Base-by-base conservation (phyloP, 2,113 vertebrate genomes). In the Ochotona princeps region DNA sequence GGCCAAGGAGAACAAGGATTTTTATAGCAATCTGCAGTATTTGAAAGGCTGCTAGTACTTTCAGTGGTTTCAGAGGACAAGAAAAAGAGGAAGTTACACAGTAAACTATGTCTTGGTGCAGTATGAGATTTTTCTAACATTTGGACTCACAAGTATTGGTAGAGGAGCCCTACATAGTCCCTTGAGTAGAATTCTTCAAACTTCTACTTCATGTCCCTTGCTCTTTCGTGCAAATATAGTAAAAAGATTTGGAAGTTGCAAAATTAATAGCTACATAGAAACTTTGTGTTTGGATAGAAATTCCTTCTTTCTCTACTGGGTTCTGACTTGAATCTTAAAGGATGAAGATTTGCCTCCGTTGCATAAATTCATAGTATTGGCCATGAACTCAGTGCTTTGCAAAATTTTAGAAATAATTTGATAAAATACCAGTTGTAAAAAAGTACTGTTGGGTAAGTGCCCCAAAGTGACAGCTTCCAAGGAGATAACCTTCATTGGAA, bases 1-100 rank as follows among this genome's bases (percentile, higher is more conserved):
- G 38, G 57, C 61, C 89, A 92, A 92, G 30, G 83, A 89, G 54
- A 95, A 89, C 7, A 3, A 10, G 18, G 18, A 49, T 91, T 89
- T 94, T 90, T 82, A 61, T 51, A 80, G 54, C 78, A 82, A n/a
- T 82, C 14, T 60, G 14, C 74, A 91, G 0, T 78, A 54, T 90
- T 91, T 76, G 35, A 93, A 87, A 88, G 65, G 7, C 90, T 75
- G 2, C n/a, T 87, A 30, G 14, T 84, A 63, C 54, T 83, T 89
- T 72, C 44, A 84, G 17, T 86, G 54, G 14, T 26, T 69, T 92
- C 80, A 76, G 18, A 80, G 35, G 21, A 80, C 26, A 83, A 70
- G 38, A 91, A 72, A 6, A 87, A 63, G 25, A 84, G 15, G 23
- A 86, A 63, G 17, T 83, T 78, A 21, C 11, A 60, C 65, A 78